phyloP scores from a whole-genome alignment of 2,888 invertebrate species.

The Polyploca ridens region DNA sequence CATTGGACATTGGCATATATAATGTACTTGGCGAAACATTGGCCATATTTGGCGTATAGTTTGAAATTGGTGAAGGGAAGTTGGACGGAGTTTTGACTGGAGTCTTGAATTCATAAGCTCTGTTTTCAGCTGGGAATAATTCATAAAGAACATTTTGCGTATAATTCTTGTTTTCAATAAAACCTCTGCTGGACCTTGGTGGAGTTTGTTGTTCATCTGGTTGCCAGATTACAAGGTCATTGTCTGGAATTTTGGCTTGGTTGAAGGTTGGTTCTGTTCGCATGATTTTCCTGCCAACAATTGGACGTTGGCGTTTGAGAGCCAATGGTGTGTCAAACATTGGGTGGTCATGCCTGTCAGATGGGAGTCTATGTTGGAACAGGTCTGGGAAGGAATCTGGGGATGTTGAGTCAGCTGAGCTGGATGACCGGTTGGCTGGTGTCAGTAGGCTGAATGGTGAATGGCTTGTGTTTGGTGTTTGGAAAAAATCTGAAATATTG shows the following conservation, averaged over 20 bases:
- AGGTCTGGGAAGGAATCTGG: constrained; percentile 64
- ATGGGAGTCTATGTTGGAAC: neutral
- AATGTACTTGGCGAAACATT: constrained; percentile 23
- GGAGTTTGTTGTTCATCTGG: constrained; percentile 18
- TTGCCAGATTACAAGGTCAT: constrained; percentile 24
- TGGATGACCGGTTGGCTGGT: constrained; percentile 59
- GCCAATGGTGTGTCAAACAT: constrained; percentile 36
- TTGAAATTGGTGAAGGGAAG: constrained; percentile 12
- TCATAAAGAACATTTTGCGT: constrained; percentile 51
- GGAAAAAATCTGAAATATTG: constrained; percentile 45
- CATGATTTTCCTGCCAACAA: constrained; percentile 65
- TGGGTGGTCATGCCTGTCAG: constrained; percentile 18
- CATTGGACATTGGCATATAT: constrained; percentile 22
- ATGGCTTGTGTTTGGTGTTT: constrained; percentile 24
- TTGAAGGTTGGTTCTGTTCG: constrained; percentile 32
- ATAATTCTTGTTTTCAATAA: constrained; percentile 37
- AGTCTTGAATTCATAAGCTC: constrained; percentile 43
- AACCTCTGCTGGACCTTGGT: neutral
- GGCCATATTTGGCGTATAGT: constrained; percentile 11
- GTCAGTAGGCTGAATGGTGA: constrained; percentile 43
- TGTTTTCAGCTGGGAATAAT: constrained; percentile 61
- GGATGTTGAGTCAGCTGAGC: constrained; percentile 71
- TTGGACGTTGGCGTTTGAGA: constrained; percentile 53
- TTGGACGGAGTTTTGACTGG: constrained; percentile 38
- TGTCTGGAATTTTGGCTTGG: constrained; percentile 25